Base-by-base conservation (phyloP, 1,140 invertebrate species). In the Euschistus heros region DNA sequence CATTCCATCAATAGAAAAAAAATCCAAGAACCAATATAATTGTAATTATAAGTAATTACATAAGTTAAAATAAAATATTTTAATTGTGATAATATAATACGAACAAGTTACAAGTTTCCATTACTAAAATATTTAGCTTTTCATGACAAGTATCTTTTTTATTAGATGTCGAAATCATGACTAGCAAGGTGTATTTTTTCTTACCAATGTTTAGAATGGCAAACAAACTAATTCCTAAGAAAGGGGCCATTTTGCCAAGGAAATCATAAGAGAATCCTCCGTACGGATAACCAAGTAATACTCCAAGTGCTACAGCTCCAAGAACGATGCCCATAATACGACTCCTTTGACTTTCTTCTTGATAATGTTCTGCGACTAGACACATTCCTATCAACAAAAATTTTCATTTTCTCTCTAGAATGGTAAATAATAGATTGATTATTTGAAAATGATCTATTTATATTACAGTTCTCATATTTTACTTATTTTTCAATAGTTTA, bases 221-320 rank as follows among this genome's bases (percentile, higher is more conserved):
- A 5, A 88, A 73, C 6, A 77, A 73, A 0, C 84, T 80, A 17
- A 91, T 82, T 2, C 88, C 73, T 2, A 87, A 69, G 71, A 91
- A 91, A 0, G 88, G 88, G 0, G 85, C 81, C 47, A 80, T 79
- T 76, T 89, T 89, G 30, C 86, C 86, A 55, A 85, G 78, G 62
- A 88, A 79, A 69, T 89, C 84, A 72, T 90, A 91, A 2, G 86
- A 78, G 37, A 89, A 79, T 0, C 87, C 83, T 17, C 88, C 89
- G 66, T 89, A 81, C 0, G 89, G 88, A 75, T 91, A 91, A 0
- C 89, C 89, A 0, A 87, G 73, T 6, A 91, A 75, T 3, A 92
- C 88, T 1, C 89, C 89, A 8, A 89, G 70, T 0, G 89, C 89
- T 42, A 87, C 85, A 59, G 86, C 87, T n/a, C 89, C 87, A 69